Base-by-base conservation (phyloP, 2,888 invertebrate species). In the Epinotia nisella region DNA sequence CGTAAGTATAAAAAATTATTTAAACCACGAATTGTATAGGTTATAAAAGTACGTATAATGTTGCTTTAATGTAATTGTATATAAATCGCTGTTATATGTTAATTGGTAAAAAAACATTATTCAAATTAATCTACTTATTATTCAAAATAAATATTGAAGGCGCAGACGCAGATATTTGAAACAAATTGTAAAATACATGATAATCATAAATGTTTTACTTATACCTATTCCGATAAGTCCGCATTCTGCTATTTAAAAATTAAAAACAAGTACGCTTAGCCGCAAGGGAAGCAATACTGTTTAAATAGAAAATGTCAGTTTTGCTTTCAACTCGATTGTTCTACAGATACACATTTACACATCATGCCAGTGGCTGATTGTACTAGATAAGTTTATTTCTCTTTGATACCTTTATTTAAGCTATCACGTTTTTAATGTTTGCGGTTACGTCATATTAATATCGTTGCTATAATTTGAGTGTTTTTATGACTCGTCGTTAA, bases 181-280 rank as follows among this genome's bases (percentile, higher is more conserved):
- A 89, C 86, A 86, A 75, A 82, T 83, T 85, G 80, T 82, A 82
- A 89, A 88, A 86, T 87, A 81, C 81, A 84, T 86, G 91, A 92
- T 91, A 92, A 84, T 86, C 91, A 92, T 91, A 92, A 91, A 88
- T 90, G 86, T 84, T 85, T 80, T 83, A 49, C 15, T n/a, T 49
- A 82, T 83, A 80, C n/a, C n/a, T 75, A 81, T n/a, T n/a, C n/a
- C n/a, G 91, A 91, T 91, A 92, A 89, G 87, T 79, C 81, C 79
- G 81, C 13, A 35, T 60, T 19, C 49, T 24, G 59, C 55, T 62
- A 68, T 58, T 55, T 49, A 64, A 69, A 67, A 51, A 29, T 51
- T 56, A 41, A 83, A 83, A 80, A 77, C 78, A 82, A 82, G 79
- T 81, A 79, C 67, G 76, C 68, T 56, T 9, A 56, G 53, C 68